Conservation (phyloP, 2,797 vertebrate species). For the Pelochelys cantorii region DNA sequence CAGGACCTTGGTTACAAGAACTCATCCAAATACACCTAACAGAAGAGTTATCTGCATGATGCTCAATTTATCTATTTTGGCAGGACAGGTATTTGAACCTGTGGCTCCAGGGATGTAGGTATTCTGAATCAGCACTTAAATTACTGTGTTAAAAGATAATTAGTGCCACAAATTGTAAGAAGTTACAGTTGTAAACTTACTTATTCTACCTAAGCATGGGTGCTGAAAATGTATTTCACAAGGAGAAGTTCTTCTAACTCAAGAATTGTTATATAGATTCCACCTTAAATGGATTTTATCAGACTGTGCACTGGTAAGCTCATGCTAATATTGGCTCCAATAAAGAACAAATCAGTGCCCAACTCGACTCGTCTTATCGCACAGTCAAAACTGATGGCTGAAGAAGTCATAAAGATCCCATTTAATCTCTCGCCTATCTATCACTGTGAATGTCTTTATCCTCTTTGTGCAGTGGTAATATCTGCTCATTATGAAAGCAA, state of each 20-base stretch:
- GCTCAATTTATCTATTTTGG: background rate
- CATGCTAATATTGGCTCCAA: slow-evolving; percentile 90
- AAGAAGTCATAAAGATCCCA: slow-evolving; percentile 94
- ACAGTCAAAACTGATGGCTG: slow-evolving; percentile 92
- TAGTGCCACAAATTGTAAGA: background rate
- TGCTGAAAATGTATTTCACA: slow-evolving; percentile 19
- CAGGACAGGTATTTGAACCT: background rate
- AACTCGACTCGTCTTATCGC: slow-evolving; percentile 87
- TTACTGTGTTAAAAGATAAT: background rate
- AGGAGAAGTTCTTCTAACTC: slow-evolving; percentile 31
- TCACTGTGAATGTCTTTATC: slow-evolving; percentile 90
- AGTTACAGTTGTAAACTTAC: background rate
- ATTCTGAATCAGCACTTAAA: background rate
- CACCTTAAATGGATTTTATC: slow-evolving; percentile 91
- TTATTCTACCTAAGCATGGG: slow-evolving; percentile 2
- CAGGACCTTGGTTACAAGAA: background rate
- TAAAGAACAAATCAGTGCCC: slow-evolving; percentile 91
- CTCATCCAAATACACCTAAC: background rate
- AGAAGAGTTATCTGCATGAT: background rate
- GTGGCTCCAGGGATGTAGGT: background rate
- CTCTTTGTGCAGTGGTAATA: slow-evolving; percentile 91
- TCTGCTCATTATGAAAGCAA: slow-evolving; percentile 95
- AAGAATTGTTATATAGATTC: slow-evolving; percentile 72
- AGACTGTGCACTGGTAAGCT: slow-evolving; percentile 79
- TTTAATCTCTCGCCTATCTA: slow-evolving; percentile 93